Base-by-base conservation (phyloP, 2,888 invertebrate species). In the Ichneumon xanthorius region DNA sequence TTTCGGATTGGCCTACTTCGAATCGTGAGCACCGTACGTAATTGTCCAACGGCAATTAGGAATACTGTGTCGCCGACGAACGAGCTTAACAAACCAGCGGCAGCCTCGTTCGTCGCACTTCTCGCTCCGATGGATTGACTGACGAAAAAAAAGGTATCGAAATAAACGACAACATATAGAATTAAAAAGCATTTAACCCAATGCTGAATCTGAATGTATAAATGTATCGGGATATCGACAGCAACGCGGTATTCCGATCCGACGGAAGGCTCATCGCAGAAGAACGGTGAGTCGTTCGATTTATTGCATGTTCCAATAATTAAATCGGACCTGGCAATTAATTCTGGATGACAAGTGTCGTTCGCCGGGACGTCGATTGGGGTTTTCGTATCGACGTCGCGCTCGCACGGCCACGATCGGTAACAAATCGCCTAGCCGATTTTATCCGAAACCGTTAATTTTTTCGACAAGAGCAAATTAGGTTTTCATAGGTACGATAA, bases 1-100 rank as follows among this genome's bases (percentile, higher is more conserved):
- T 72, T 72, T 81, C 55, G 61, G 68, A 84, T 84, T 78, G 80
- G 67, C 81, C 84, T 82, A 82, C 84, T 84, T 84, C 72, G 77
- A 82, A 80, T 72, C 81, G 77, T 67, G 77, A 77, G 70, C 71
- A 53, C 45, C 72, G 84, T 72, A 79, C 72, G 84, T 82, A 82
- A 63, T 80, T 68, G 72, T 78, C 72, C 81, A 48, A 68, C 72
- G 73, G 67, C 82, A 83, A 84, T 84, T 78, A 78, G 67, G 72
- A 82, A 77, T 78, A 77, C 71, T 61, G 73, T 67, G 72, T 77
- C 84, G 77, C 72, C 77, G 48, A 77, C 55, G 30, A 84, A 63
- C 61, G 37, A 55, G 53, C 26, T 30, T 37, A 26, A 67, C 58
- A 26, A 70, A 45, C 7, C 53, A 70, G 80, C 63, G 70, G 45